A percentile compares a stretch with the other conserved stretches of the same genome.
phyloP scores from a whole-genome alignment of 2,797 vertebrate species.

The Lagodon rhomboides region DNA sequence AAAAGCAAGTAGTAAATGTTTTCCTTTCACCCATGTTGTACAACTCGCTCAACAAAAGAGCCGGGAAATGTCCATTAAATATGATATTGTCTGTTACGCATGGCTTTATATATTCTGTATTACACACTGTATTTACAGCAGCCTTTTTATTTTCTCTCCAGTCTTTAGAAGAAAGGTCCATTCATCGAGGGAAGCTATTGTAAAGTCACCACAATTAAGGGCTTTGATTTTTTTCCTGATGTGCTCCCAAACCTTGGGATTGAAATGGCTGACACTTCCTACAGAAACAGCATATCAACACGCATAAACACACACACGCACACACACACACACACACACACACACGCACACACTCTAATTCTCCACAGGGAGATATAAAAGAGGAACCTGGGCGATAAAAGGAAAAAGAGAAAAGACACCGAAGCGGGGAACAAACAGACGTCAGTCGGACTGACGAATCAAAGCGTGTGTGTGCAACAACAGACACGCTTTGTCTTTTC shows the following conservation, averaged over 20 bases:
- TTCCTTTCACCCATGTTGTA: constrained; percentile 48
- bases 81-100: constrained; percentile 73
- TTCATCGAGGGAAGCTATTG: constrained; percentile 64
- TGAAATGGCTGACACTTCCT: constrained; percentile 88
- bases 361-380: constrained; percentile 44
- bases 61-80: constrained; percentile 57
- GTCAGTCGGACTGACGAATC: constrained; percentile 61
- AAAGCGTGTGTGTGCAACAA: constrained; percentile 43
- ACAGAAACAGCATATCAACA: constrained; percentile 79
- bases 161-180: constrained; percentile 57
- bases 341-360: constrained; percentile 9
- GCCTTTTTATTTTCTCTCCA: constrained; percentile 38
- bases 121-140: constrained; percentile 70
- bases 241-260: constrained; percentile 73
- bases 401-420: constrained; percentile 55
- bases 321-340: constrained; percentile 6
- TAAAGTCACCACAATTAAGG: constrained; percentile 67
- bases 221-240: constrained; percentile 77
- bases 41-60: constrained; percentile 56
- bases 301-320: constrained; percentile 23
- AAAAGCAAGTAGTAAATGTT: constrained; percentile 41
- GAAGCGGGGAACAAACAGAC: constrained; percentile 56
- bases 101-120: constrained; percentile 78
- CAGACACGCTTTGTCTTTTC: constrained; percentile 36
- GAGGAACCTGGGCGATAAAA: constrained; percentile 56